Base-by-base conservation (phyloP, 2,888 invertebrate species). In the Caenorhabditis virilis region DNA sequence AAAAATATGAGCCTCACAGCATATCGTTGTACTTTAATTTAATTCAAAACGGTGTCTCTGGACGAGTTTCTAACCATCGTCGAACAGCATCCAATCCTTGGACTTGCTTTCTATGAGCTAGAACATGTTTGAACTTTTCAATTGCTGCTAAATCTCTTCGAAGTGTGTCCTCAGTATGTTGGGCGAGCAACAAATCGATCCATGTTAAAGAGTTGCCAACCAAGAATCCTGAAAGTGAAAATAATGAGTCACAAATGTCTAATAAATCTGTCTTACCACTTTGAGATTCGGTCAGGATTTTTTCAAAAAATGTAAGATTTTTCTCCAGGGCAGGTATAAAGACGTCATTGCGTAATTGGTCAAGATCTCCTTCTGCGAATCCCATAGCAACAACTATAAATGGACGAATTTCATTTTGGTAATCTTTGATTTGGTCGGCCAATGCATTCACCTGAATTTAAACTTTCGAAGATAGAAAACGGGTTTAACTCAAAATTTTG, bases 351-450 rank as follows among this genome's bases (percentile, higher is more conserved):
- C 54, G 50, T 26, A 68, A 41, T 36, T 68, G 36, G 1, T 59
- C 59, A 20, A 42, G 38, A 47, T 76, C 73, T 43, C 71, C 73
- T 27, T 72, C 60, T n/a, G 38, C 42, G 52, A 73, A 65, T 20
- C 76, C 76, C 26, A 54, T 38, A 9, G 50, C 7, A 2, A 57
- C 69, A 1, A 51, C 18, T 18, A 75, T 27, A 51, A 64, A 76
- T 1, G 65, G 59, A 3, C 43, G 41, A 6, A 71, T 47, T 16
- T 74, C 74, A 16, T 30, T 50, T 11, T 48, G 22, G 55, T 69
- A 69, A 36, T 76, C 74, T 47, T 69, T 73, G 56, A 69, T 69
- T 30, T 76, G 71, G 46, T 78, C 78, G 30, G 74, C 76, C 18
- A 73, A 26, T 9, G 64, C 64, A 45, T 78, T 74, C 2, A 47